Evolutionary conservation across 2,113 vertebrate species (phyloP).

Genomic region (Aspidoscelis tigris): DNA sequence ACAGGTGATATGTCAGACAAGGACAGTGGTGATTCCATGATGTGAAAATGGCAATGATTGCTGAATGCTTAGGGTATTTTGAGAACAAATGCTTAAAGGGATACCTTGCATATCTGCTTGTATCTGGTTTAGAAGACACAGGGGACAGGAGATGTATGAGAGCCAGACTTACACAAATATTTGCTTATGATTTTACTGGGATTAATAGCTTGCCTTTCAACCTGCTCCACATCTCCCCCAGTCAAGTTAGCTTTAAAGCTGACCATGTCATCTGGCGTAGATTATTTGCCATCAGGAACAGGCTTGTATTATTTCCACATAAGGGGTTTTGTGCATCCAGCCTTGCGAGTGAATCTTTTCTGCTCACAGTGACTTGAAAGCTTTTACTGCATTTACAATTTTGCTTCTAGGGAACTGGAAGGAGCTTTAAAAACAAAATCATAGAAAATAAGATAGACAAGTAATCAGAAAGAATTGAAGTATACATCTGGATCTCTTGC

Average conservation of each 20-base stretch:
- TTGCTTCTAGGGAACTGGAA: slow-evolving; percentile 21
- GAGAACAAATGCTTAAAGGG: no score
- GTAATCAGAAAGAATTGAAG: background rate
- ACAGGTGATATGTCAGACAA: no score
- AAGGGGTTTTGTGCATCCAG: slow-evolving; percentile 1
- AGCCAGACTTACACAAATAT: background rate
- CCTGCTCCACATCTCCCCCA: background rate
- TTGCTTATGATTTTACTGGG: background rate
- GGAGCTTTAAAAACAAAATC: slow-evolving; percentile 7
- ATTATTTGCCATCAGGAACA: slow-evolving; percentile 13
- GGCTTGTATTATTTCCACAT: slow-evolving; percentile 15
- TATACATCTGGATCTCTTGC: background rate
- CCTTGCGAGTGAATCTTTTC: slow-evolving; percentile 17
- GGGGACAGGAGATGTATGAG: background rate
- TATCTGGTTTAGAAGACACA: background rate
- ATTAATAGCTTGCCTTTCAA: background rate
- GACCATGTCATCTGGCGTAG: background rate
- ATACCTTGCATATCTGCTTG: background rate
- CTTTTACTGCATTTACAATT: slow-evolving; percentile 17
- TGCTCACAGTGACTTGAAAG: slow-evolving; percentile 10
- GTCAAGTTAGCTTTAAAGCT: background rate
- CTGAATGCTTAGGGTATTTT: no score
- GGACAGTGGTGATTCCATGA: no score
- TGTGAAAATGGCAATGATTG: no score
- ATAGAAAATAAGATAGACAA: slow-evolving; percentile 3